Evolutionary conservation across 2,888 invertebrate genomes (phyloP).

Genomic region (Heliconius ethilla): DNA sequence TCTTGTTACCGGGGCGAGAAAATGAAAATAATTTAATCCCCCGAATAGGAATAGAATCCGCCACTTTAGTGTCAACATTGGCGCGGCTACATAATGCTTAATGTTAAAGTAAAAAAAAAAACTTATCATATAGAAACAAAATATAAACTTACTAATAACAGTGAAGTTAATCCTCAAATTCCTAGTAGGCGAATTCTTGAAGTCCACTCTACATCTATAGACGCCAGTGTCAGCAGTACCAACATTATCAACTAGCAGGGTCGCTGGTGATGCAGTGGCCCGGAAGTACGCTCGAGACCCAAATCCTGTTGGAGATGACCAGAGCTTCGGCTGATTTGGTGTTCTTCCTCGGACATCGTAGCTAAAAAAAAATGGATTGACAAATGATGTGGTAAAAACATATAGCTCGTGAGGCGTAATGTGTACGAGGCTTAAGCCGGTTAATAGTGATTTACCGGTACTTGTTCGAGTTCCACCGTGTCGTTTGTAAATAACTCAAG

Average conservation of each 20-base stretch:
- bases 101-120: too few species aligned
- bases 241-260: conserved; percentile 88
- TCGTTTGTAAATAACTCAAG: too few species aligned
- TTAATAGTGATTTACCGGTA: too few species aligned
- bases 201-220: conserved; percentile 94
- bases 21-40: not conserved
- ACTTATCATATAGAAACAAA: not conserved
- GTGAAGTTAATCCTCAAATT: conserved; percentile 94
- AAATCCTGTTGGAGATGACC: conserved; percentile 89
- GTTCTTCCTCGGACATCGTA: conserved; percentile 89
- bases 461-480: too few species aligned
- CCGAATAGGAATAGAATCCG: not conserved
- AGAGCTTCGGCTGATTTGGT: conserved; percentile 88
- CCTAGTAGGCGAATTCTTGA: conserved; percentile 93
- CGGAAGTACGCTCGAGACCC: conserved; percentile 89
- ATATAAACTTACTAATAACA: conserved; percentile 87
- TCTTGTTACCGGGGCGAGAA: not conserved
- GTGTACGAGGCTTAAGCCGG: too few species aligned
- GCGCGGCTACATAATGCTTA: too few species aligned
- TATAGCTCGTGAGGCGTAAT: too few species aligned
- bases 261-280: conserved; percentile 87
- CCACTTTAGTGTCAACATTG: not conserved
- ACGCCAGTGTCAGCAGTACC: conserved; percentile 89
- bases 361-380: conserved; percentile 67
- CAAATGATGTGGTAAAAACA: not conserved